Evolutionary conservation across 2,888 invertebrate genomes (phyloP).

Genomic region (Euplexia lucipara): DNA sequence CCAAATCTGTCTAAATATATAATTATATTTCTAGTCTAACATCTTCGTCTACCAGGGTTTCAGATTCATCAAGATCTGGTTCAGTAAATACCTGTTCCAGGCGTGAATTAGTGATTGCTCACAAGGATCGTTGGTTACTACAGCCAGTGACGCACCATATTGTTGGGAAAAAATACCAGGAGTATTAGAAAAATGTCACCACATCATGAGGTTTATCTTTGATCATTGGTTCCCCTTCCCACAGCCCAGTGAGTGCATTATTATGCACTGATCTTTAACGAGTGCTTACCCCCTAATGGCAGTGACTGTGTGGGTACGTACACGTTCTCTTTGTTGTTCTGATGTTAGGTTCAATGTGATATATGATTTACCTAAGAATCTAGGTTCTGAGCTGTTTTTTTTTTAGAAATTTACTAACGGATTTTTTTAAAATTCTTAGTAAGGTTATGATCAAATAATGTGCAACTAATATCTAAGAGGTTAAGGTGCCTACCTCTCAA

Average conservation of each 20-base stretch:
- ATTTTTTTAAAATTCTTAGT: too few relatives aligned
- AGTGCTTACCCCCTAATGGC: conserved; percentile 13
- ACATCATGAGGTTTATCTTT: conserved; percentile 25
- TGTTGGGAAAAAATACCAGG: conserved; percentile 13
- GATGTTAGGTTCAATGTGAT: background rate
- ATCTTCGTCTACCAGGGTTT: background rate
- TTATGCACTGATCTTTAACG: conserved; percentile 57
- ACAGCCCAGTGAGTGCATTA: conserved; percentile 44
- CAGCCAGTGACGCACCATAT: background rate
- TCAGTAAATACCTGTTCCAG: background rate
- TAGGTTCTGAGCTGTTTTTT: too few relatives aligned
- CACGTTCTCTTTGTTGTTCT: background rate
- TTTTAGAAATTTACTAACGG: too few relatives aligned
- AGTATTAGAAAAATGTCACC: conserved; percentile 8
- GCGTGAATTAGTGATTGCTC: background rate
- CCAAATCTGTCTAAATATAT: background rate
- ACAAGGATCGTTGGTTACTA: background rate
- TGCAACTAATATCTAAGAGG: too few relatives aligned
- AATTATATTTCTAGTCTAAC: background rate
- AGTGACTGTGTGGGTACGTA: background rate
- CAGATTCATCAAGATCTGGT: background rate
- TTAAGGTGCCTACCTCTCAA: too few relatives aligned
- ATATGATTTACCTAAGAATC: too few relatives aligned
- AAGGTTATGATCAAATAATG: too few relatives aligned
- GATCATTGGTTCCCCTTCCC: conserved; percentile 29